Base-by-base conservation (phyloP, 1,140 invertebrate genomes). In the Ctenoplectra terminalis region DNA sequence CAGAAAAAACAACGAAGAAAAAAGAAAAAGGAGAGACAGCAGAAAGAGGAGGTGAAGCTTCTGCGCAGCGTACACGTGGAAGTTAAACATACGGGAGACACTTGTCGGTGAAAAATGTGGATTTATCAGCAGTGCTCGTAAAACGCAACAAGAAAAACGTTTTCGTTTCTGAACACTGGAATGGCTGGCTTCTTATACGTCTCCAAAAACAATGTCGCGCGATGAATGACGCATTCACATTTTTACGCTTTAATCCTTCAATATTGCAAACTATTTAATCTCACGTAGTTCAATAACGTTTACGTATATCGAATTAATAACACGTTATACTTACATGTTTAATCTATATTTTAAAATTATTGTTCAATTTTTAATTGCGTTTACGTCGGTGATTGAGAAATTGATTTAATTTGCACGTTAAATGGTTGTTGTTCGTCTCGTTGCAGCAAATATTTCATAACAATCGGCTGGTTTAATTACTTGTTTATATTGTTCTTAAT, bases 81-180 rank as follows among this genome's bases (percentile, higher is more conserved):
- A 58, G 46, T 61, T 34, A 54, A 71, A 72, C 46, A 50, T 34
- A 48, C 54, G 23, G 71, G 29, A 37, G 71, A 83, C 61, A 54
- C 63, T 83, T 71, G 72, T 60, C n/a, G 64, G 64, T 46, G 72
- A 82, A 82, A 82, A 75, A 70, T 46, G n/a, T 34, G 63, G 34
- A 67, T 60, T 84, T 70, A 76, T 82, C 80, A 31, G 23, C 50
- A 8, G 31, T 8, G 64, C 37, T 46, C 17, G n/a, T 40, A 40
- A 52, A 58, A 15, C 43, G 8, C 29, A 43, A 46, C 29, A 26
- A 23, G 82, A 71, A 64, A 69, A 40, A 83, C 58, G 43, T 74
- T 74, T 63, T 74, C 58, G 40, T 48, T 61, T 26, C 29, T 26
- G 72, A n/a, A 43, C 52, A 58, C 13, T 20, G 31, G n/a, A 8